These are phyloP conservation scores for Astur gentilis DNA, from an alignment of 2,113 vertebrate species.

Conservation along the genomic window DNA sequence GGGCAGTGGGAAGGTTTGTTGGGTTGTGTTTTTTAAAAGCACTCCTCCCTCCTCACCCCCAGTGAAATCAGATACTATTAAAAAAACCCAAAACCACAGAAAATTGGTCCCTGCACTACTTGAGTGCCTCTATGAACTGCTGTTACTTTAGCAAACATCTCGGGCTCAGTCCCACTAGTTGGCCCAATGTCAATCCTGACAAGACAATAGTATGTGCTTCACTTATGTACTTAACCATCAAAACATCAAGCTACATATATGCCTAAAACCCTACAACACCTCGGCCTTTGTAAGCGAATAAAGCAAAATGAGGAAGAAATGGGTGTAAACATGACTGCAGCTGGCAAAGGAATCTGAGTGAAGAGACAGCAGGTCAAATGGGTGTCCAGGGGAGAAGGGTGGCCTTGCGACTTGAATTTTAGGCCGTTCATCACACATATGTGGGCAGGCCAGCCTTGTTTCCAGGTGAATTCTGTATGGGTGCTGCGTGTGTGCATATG, in stretches of 20 bases:
- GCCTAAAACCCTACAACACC: rapidly evolving
- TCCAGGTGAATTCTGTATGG: rapidly evolving
- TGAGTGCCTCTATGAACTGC: not conserved
- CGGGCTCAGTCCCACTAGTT: not conserved
- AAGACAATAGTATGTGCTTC: rapidly evolving
- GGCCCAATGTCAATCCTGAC: not conserved
- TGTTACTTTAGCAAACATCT: not conserved
- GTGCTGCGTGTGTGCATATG: rapidly evolving
- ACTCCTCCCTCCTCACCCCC: too few relatives aligned
- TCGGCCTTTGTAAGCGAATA: rapidly evolving
- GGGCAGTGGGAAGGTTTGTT: not conserved
- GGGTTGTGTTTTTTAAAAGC: not conserved
- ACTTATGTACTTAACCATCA: rapidly evolving
- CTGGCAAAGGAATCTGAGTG: not conserved
- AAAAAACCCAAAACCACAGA: rapidly evolving
- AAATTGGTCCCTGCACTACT: not conserved
- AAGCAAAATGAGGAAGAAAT: not conserved
- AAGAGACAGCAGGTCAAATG: not conserved
- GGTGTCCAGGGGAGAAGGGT: not conserved
- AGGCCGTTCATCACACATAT: rapidly evolving
- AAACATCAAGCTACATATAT: rapidly evolving
- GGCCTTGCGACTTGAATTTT: not conserved
- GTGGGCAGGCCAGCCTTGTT: not conserved
- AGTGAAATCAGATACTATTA: not conserved
- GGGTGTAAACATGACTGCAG: rapidly evolving